Evolutionary conservation across 1,140 invertebrate species (phyloP).

Genomic region (Hyles vespertilio): DNA sequence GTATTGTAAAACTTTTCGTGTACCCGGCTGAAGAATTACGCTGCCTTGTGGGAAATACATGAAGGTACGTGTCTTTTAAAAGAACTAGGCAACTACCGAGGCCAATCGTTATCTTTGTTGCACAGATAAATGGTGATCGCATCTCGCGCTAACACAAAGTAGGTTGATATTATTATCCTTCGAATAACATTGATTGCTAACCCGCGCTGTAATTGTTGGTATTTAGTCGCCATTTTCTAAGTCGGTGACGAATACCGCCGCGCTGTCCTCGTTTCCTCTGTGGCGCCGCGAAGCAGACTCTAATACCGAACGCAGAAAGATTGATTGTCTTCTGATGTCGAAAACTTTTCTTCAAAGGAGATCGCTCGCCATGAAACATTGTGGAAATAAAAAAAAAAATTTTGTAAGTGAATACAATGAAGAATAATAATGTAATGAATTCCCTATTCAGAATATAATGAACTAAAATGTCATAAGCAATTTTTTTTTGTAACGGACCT

Average conservation of each 20-base stretch:
- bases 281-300: slow-evolving; percentile 56
- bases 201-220: slow-evolving; percentile 62
- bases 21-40: slow-evolving; percentile 34
- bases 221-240: slow-evolving; percentile 74
- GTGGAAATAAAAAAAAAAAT: slow-evolving; percentile 51
- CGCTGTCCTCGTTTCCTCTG: slow-evolving; percentile 59
- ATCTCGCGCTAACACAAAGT: slow-evolving; percentile 25
- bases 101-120: slow-evolving; percentile 41
- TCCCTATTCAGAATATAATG: slow-evolving; percentile 6
- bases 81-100: slow-evolving; percentile 20
- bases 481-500: no score
- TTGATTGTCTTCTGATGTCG: slow-evolving; percentile 40
- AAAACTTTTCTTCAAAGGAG: slow-evolving; percentile 38
- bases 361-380: slow-evolving; percentile 61
- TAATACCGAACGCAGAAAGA: slow-evolving; percentile 54
- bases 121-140: slow-evolving; percentile 35
- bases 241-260: slow-evolving; percentile 67
- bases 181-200: slow-evolving; percentile 30
- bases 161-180: slow-evolving; percentile 18
- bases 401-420: slow-evolving; percentile 23
- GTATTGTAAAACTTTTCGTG: slow-evolving; percentile 25
- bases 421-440: no score
- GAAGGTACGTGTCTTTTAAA: slow-evolving; percentile 48
- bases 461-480: no score
- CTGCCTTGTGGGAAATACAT: slow-evolving; percentile 15